Evolutionary conservation across 1,140 invertebrate species (phyloP), one percentile per base, ranked within the genome.

Genomic region (Megalonaias nervosa): DNA sequence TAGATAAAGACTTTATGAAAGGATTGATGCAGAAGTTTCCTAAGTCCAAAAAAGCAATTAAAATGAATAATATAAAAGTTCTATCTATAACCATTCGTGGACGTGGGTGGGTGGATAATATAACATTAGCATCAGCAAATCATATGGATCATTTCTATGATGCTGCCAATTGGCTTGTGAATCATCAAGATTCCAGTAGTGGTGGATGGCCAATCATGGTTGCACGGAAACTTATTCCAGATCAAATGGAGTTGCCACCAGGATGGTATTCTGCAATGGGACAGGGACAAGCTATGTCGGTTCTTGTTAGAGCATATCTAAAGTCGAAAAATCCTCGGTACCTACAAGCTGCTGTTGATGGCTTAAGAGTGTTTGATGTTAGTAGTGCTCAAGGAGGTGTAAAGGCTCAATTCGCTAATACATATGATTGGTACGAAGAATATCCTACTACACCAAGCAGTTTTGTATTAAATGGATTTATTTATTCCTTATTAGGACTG

Each of bases 241-340:
- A 95, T n/a, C 94, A 96, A 89, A 93, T 93, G 65, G 94, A 95
- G 80, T 92, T 98, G 58, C 92, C 93, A 79, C 94, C 96, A 19
- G 97, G 97, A 73, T 98, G 97, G 97, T 96, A 98, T 89, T 99
- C 97, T 4, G 96, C 97, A 13, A 99, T 99, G 98, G 97, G 96
- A 11, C 97, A 99, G 89, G 98, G 98, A 0, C 98, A 99, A 89
- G 97, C 95, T 0, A 96, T 99, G 75, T 99, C 97, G 0, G 93
- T 99, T 16, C 91, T 99, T 67, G 94, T 96, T 5, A 92, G 98
- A 81, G 97, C 98, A 0, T 98, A 96, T 91, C 93, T 95, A 90
- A 93, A 94, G 87, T 97, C 95, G 21, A 94, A 94, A 67, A 93
- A 96, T 83, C 85, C 89, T 90, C 87, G 86, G 66, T 99, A 97